A percentile compares a stretch with the other conserved stretches of the same genome.
Conservation (phyloP, 2,113 vertebrate genomes). For the Bos indicus region DNA sequence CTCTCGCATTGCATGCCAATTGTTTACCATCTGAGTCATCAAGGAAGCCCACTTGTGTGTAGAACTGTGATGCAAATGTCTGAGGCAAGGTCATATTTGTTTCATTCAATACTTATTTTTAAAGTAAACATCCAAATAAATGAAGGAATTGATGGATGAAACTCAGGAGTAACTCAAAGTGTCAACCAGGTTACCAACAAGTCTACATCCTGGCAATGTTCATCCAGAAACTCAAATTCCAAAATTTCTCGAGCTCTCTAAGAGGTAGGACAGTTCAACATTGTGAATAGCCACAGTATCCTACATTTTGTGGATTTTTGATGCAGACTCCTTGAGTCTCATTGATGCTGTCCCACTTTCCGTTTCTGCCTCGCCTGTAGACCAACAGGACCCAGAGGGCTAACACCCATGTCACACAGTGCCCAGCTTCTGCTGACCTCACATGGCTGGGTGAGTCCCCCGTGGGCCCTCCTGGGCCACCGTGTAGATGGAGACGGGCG, state of each 20-base stretch:
- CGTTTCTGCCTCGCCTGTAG: background rate
- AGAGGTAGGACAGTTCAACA: background rate
- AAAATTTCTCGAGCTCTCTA: background rate
- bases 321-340: background rate
- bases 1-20: background rate
- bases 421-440: background rate
- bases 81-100: background rate
- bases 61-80: background rate
- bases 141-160: background rate
- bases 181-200: background rate
- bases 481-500: background rate
- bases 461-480: accelerated
- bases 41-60: background rate
- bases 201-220: background rate
- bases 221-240: background rate
- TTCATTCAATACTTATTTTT: background rate
- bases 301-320: background rate
- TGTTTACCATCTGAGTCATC: background rate
- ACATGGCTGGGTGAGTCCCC: background rate
- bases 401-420: accelerated
- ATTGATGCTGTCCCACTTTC: background rate
- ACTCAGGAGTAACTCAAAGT: background rate
- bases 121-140: background rate
- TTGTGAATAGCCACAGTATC: too few relatives aligned
- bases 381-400: accelerated